These are phyloP conservation scores for Pseudomyrmex sp. DNA, from an alignment of 1,140 invertebrate species.

Conservation along the genomic window DNA sequence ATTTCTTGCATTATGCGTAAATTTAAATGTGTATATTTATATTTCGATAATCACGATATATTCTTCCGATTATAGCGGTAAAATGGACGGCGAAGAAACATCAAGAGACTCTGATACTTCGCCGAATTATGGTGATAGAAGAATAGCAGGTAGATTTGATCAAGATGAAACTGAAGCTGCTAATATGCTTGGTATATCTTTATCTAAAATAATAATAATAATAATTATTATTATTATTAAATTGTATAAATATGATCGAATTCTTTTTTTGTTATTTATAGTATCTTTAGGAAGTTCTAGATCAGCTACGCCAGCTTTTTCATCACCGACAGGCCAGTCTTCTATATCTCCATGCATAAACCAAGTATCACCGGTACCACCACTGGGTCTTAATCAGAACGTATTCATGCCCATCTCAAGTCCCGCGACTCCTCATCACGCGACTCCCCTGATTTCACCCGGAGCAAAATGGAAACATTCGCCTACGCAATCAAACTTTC, in stretches of 20 bases:
- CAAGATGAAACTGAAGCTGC: slow-evolving; percentile 98
- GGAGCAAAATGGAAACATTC: slow-evolving; percentile 85
- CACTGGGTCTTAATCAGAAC: slow-evolving; percentile 87
- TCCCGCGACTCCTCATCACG: slow-evolving; percentile 84
- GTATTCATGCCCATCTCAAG: slow-evolving; percentile 94
- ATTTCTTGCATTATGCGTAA: no score
- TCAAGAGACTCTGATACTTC: slow-evolving; percentile 95
- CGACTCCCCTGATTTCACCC: slow-evolving; percentile 80
- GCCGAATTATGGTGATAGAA: slow-evolving; percentile 90
- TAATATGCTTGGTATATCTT: slow-evolving; percentile 93
- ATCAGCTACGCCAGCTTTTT: slow-evolving; percentile 94
- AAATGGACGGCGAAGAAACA: slow-evolving; percentile 94
- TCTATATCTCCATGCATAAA: slow-evolving; percentile 88
- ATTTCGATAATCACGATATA: slow-evolving; percentile 19
- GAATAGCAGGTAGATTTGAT: slow-evolving; percentile 92
- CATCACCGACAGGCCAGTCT: slow-evolving; percentile 90
- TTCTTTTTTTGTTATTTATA: slow-evolving; percentile 80
- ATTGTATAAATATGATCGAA: neutral
- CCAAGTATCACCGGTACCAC: slow-evolving; percentile 87
- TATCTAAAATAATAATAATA: no score
- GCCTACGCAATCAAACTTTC: slow-evolving; percentile 83
- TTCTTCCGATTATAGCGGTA: slow-evolving; percentile 76
- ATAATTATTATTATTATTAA: no score
- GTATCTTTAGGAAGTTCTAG: slow-evolving; percentile 96
- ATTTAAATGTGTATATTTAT: no score